phyloP scores from a whole-genome alignment of 2,113 vertebrate genomes.

The Caloenas nicobarica region DNA sequence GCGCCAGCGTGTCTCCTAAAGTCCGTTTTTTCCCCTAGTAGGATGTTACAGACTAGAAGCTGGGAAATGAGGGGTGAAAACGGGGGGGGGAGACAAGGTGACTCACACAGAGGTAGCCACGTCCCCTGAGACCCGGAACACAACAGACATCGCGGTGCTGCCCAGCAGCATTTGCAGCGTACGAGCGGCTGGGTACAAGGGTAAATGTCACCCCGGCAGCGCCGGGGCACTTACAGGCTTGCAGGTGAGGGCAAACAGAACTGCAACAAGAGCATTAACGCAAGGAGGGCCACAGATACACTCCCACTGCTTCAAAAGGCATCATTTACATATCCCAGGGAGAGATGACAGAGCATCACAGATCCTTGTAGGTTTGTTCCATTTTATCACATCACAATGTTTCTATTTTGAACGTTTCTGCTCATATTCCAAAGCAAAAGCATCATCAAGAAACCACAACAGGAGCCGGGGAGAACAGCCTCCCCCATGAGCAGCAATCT shows the following conservation, averaged over 20 bases:
- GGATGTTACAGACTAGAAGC: background rate
- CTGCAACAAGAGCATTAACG: background rate
- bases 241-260: background rate
- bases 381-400: constrained; percentile 22
- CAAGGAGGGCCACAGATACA: background rate
- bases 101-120: background rate
- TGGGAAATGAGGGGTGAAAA: background rate
- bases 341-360: constrained; percentile 6
- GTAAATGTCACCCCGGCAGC: background rate
- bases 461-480: constrained; percentile 7
- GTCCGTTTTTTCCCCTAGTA: background rate
- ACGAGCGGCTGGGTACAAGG: background rate
- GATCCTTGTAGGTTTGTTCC: constrained; percentile 9
- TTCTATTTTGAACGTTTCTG: constrained; percentile 58
- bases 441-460: constrained; percentile 16
- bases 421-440: constrained; percentile 27
- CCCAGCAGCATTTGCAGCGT: background rate
- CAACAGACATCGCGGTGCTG: rapidly evolving
- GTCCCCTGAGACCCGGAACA: rapidly evolving
- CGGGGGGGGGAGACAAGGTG: background rate
- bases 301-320: background rate
- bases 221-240: background rate
- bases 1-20: background rate
- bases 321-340: background rate
- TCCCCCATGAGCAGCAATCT: constrained; percentile 9